A percentile compares a stretch with the other conserved stretches of the same genome.
phyloP scores from a whole-genome alignment of 2,888 invertebrate genomes.

The Erpobdella octoculata region DNA sequence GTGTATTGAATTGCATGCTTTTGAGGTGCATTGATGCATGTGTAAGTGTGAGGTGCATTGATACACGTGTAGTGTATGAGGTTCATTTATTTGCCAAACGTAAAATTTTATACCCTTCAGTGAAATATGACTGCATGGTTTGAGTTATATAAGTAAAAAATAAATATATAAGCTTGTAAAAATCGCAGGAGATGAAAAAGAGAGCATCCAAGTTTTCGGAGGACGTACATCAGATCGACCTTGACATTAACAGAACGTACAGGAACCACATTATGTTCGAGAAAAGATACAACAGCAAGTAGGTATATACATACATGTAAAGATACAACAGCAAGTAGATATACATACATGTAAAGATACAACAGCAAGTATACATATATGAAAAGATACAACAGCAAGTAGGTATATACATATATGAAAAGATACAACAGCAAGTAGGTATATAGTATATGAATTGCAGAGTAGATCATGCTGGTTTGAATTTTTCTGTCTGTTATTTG shows the following conservation, averaged over 20 bases:
- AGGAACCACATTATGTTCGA: slow-evolving; percentile 82
- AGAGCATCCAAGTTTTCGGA: slow-evolving; percentile 83
- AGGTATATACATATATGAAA: neutral
- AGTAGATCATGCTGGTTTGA: too few species aligned
- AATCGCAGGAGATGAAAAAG: slow-evolving; percentile 67
- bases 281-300: slow-evolving; percentile 76
- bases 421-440: too few species aligned
- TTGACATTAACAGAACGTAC: slow-evolving; percentile 97
- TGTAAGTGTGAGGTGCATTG: slow-evolving; percentile 81
- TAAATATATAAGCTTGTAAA: too few species aligned
- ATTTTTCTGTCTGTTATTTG: too few species aligned
- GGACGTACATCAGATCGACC: slow-evolving; percentile 94
- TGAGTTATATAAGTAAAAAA: too few species aligned
- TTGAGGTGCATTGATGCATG: too few species aligned
- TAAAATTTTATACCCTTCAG: too few species aligned
- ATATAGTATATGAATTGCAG: too few species aligned
- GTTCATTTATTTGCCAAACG: neutral
- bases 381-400: neutral
- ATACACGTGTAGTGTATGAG: neutral
- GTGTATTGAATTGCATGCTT: too few species aligned
- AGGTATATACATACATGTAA: slow-evolving; percentile 35
- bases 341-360: neutral
- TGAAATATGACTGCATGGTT: too few species aligned
- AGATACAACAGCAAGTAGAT: neutral
- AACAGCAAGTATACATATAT: neutral